These are phyloP conservation scores for Aviceda subcristata DNA, from an alignment of 2,113 vertebrate genomes.

Conservation along the genomic window DNA sequence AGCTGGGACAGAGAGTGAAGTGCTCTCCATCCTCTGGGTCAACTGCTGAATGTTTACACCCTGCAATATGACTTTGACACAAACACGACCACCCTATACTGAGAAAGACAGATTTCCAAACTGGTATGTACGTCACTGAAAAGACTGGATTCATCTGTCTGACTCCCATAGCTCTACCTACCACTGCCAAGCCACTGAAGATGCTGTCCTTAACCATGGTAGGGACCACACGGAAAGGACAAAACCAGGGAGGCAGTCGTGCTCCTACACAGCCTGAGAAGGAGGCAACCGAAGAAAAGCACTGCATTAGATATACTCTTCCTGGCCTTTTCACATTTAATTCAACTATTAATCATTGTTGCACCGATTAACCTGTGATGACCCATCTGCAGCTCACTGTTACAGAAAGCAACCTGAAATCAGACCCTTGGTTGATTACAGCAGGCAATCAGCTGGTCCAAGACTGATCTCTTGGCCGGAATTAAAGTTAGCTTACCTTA, in stretches of 20 bases:
- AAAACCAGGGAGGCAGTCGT: background rate
- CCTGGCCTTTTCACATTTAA: background rate
- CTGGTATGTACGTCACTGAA: accelerated
- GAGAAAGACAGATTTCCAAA: background rate
- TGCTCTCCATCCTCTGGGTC: background rate
- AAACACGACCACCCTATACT: background rate
- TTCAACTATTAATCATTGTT: background rate
- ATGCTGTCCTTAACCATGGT: background rate
- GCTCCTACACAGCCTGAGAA: background rate
- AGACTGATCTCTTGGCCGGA: background rate
- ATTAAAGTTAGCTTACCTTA: background rate
- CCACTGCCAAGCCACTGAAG: background rate
- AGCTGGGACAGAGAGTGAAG: background rate
- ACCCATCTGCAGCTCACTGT: background rate
- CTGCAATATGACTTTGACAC: background rate
- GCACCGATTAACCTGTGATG: background rate
- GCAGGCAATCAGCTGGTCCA: background rate
- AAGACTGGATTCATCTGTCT: background rate
- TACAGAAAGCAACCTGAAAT: background rate
- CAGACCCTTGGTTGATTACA: background rate
- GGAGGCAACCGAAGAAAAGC: background rate
- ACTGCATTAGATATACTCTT: background rate
- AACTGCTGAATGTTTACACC: background rate
- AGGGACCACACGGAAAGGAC: background rate
- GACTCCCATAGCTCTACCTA: background rate